These are phyloP conservation scores for Mesoclemmys tuberculata DNA, from an alignment of 2,113 vertebrate genomes.

Conservation along the genomic window DNA sequence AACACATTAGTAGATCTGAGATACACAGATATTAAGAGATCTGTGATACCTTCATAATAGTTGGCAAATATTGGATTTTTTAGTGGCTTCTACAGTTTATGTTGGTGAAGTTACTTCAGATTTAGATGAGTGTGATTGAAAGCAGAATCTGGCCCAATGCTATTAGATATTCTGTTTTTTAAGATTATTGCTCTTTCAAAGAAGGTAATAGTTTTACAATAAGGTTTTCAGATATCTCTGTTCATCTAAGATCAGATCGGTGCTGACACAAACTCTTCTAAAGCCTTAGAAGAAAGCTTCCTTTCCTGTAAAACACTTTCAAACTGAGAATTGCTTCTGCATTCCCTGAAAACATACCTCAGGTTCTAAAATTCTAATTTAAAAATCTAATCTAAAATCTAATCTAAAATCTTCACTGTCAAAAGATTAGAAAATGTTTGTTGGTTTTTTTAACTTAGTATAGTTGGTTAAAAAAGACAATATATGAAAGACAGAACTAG, in stretches of 20 bases:
- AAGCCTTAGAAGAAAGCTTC: background rate
- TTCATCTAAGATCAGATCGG: background rate
- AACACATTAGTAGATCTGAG: background rate
- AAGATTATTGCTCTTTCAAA: background rate
- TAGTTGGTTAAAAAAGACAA: background rate
- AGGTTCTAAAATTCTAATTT: background rate
- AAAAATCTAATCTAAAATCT: too few species aligned
- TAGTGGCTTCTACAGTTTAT: background rate
- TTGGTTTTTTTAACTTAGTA: background rate
- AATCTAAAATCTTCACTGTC: too few species aligned
- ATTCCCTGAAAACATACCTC: background rate
- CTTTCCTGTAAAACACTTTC: background rate
- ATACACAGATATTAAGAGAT: background rate
- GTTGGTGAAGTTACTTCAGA: background rate
- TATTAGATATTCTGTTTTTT: background rate
- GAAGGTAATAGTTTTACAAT: background rate
- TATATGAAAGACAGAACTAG: constrained; percentile 8
- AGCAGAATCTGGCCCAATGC: background rate
- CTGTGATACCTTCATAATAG: background rate
- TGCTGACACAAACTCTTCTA: background rate
- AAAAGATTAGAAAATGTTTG: background rate
- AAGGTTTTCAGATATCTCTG: background rate
- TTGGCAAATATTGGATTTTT: background rate
- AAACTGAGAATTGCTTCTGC: background rate
- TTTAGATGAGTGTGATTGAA: background rate